phyloP scores from a whole-genome alignment of 2,113 vertebrate genomes.

The Shinisaurus crocodilurus region DNA sequence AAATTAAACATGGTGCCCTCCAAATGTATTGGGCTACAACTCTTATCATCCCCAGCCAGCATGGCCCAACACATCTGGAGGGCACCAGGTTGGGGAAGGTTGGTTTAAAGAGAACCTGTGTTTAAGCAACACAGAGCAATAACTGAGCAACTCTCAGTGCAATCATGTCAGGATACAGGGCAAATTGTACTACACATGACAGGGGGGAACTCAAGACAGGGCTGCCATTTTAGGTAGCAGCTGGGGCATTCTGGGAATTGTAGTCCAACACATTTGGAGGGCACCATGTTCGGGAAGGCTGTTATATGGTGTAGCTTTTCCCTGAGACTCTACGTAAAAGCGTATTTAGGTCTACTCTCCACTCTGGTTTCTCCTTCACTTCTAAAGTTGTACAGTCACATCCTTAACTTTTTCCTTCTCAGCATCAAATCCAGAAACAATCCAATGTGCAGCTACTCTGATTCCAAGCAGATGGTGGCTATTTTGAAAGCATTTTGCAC shows the following conservation, averaged over 20 bases:
- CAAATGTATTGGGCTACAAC: too few relatives aligned
- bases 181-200: background rate
- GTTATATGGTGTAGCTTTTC: background rate
- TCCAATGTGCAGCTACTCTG: background rate
- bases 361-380: background rate
- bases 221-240: background rate
- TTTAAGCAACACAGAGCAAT: background rate
- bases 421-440: background rate
- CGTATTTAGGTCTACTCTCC: background rate
- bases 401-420: background rate
- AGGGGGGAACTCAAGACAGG: background rate
- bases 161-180: background rate
- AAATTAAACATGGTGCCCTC: too few relatives aligned
- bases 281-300: too few relatives aligned
- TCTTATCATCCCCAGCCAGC: too few relatives aligned
- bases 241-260: background rate
- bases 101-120: too few relatives aligned
- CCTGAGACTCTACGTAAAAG: background rate
- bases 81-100: too few relatives aligned
- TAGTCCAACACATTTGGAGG: too few relatives aligned
- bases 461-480: background rate
- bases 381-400: background rate
- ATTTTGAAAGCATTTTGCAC: slow-evolving; percentile 1
- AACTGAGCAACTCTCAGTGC: background rate
- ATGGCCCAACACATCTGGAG: too few relatives aligned